Base-by-base conservation (phyloP, 2,113 vertebrate species). In the Ranitomeya variabilis region DNA sequence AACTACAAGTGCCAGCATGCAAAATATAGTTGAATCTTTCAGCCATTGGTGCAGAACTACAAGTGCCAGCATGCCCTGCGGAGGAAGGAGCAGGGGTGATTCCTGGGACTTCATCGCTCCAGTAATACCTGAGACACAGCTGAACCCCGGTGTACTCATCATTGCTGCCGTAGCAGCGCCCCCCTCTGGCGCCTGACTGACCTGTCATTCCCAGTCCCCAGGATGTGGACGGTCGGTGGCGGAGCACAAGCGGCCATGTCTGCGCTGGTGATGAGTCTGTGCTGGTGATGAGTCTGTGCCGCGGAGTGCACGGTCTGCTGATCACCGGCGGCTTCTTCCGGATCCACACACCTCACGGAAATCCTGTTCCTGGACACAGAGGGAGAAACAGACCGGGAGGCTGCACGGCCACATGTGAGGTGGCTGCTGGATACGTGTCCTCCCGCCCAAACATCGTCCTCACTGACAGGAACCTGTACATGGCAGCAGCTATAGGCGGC, bases 281-380 rank as follows among this genome's bases (percentile, higher is more conserved):
- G 52, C 1, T 45, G 7, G 11, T 15, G 57, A 9, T 7, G 52
- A 81, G 78, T 26, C 59, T 69, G 66, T 14, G 52, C 1, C 5
- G 62, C 6, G 62, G 12, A 8, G 15, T 64, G 80, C 54, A 7
- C 54, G 21, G 78, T 80, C 52, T 55, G 51, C 31, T 74, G 31
- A 18, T 45, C 69, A 73, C 31, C 51, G 62, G 26, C 9, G 59
- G 79, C 80, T 55, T 26, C 73, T 89, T 89, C 80, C 87, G 87
- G 87, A 31, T 83, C 9, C 26, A 76, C 57, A 77, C 80, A 83
- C 66, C 31, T 78, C 81, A 84, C 80, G 81, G 87, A 89, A 78
- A 89, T 89, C 87, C 87, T 89, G 87, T 78, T 81, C 26, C 16
- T 80, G 74, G 15, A 67, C 14, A 18, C 60, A 37, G 10, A 2